phyloP scores from a whole-genome alignment of 2,113 vertebrate species.

The Paradisaea rubra region DNA sequence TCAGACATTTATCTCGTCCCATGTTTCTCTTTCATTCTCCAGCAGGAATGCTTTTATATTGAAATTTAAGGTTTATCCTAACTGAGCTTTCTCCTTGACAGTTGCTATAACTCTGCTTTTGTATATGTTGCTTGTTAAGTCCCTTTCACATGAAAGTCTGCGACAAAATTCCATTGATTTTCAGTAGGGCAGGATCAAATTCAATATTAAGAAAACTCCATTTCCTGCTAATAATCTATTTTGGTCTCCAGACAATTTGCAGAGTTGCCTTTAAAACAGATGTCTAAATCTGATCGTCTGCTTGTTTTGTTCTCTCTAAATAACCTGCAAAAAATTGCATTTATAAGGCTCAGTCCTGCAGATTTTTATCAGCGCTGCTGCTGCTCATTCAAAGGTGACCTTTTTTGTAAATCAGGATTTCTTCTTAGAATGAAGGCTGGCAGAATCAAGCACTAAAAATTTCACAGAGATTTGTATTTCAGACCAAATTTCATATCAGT shows the following conservation, averaged over 20 bases:
- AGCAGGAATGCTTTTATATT: not conserved
- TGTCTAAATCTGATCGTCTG: conserved; percentile 39
- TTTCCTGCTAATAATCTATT: conserved; percentile 55
- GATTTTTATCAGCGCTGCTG: conserved; percentile 12
- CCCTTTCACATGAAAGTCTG: not conserved
- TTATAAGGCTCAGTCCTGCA: not conserved
- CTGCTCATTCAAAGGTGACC: conserved; percentile 20
- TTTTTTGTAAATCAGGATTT: not conserved
- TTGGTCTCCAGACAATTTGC: conserved; percentile 37
- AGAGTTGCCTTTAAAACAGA: conserved; percentile 35
- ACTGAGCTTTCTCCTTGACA: not conserved
- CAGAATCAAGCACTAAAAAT: not conserved
- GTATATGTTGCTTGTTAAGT: not conserved
- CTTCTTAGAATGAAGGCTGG: not conserved
- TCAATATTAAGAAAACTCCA: conserved; percentile 15
- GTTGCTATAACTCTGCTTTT: not conserved
- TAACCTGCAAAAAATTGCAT: conserved; percentile 28
- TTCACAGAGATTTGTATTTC: not conserved
- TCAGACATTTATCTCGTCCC: not conserved
- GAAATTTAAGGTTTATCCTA: not conserved
- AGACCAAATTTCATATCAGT: not conserved
- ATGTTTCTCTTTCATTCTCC: not conserved
- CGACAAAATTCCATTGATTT: conserved; percentile 12
- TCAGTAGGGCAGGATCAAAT: not conserved
- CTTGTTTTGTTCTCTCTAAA: conserved; percentile 34